Percentiles rank a stretch among this genome's conserved stretches.
phyloP scores from a whole-genome alignment of 2,113 vertebrate genomes.

The Hydrolagus affinis region DNA sequence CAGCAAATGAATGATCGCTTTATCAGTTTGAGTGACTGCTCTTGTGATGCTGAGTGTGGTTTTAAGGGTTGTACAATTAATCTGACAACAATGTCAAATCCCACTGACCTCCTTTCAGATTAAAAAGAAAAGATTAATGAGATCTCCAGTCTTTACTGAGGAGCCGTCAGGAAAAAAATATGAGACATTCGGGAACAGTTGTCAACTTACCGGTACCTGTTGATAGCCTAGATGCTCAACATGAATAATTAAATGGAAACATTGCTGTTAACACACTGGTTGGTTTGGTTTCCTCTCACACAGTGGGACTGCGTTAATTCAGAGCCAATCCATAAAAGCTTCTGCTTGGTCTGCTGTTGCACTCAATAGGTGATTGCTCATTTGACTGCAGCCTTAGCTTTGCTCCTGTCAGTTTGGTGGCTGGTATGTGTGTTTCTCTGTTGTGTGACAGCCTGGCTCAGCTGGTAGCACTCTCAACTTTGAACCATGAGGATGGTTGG shows the following conservation, averaged over 20 bases:
- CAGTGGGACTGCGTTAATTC: not conserved
- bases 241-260: not conserved
- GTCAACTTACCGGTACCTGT: not conserved
- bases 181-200: not conserved
- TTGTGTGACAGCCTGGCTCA: not conserved
- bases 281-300: not conserved
- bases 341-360: conserved; percentile 1
- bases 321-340: not conserved
- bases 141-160: not conserved
- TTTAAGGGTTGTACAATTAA: not conserved
- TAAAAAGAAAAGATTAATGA: not conserved
- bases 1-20: not conserved
- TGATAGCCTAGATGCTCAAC: not conserved
- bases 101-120: not conserved
- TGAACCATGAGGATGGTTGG: no score
- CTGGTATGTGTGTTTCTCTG: not conserved
- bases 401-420: not conserved
- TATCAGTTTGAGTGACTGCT: not conserved
- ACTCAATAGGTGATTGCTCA: conserved; percentile 3
- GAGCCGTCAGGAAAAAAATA: not conserved
- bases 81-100: conserved; percentile 1
- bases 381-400: not conserved
- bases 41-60: not conserved
- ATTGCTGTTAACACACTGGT: not conserved
- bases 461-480: no score